Percentiles rank a stretch among this genome's conserved stretches.
phyloP scores from a whole-genome alignment of 1,140 invertebrate species.

The Neodiprion lecontei region DNA sequence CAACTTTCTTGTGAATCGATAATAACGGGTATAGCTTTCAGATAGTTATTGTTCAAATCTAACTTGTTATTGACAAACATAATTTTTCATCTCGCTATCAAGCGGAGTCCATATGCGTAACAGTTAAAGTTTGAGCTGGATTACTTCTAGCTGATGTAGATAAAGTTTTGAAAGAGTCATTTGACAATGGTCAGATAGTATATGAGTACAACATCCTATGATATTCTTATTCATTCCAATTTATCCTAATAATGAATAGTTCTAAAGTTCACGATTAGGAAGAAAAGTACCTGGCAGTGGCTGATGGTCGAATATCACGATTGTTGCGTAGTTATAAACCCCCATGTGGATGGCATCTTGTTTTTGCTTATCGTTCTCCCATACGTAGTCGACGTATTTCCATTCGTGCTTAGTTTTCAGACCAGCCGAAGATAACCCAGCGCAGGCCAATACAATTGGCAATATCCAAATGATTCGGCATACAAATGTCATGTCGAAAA shows the following conservation, averaged over 20 bases:
- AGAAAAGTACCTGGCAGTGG: constrained; percentile 15
- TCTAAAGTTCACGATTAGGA: background rate
- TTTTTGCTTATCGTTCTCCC: constrained; percentile 1
- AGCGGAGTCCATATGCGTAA: too few species aligned
- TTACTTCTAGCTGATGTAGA: too few species aligned
- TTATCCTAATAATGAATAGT: too few species aligned
- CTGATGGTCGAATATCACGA: constrained; percentile 28
- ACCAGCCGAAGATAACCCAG: background rate
- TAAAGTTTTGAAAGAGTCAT: too few species aligned
- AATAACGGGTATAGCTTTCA: too few species aligned
- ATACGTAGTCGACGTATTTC: constrained; percentile 31
- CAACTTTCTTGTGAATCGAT: too few species aligned
- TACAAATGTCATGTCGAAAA: background rate
- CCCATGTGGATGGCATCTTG: constrained; percentile 21
- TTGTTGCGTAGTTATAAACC: constrained; percentile 14
- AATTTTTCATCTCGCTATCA: too few species aligned
- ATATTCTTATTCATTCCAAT: too few species aligned
- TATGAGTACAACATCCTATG: too few species aligned
- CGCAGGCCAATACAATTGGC: background rate
- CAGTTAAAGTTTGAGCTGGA: too few species aligned
- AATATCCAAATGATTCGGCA: background rate
- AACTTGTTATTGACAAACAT: background rate
- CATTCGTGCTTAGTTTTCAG: constrained; percentile 22
- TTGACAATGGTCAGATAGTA: too few species aligned
- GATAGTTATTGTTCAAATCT: too few species aligned